These are phyloP conservation scores for Rotaria sp. DNA, from an alignment of 2,888 invertebrate genomes.

Conservation along the genomic window DNA sequence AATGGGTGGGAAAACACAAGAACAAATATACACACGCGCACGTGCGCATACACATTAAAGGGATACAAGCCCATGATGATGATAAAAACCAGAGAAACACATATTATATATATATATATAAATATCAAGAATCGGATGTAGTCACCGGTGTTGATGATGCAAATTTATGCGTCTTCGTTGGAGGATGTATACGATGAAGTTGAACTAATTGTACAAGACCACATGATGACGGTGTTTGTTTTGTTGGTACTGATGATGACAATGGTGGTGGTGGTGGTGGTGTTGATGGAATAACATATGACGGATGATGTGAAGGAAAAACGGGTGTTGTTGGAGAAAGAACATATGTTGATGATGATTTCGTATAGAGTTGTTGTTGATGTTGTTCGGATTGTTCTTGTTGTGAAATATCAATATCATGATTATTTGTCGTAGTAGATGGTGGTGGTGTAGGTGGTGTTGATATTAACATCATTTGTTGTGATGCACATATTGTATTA, in stretches of 20 bases:
- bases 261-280: neutral
- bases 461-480: neutral
- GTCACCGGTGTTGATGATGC: constrained; percentile 22
- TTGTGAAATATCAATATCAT: neutral
- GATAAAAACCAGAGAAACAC: constrained; percentile 9
- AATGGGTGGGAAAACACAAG: neutral
- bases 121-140: constrained; percentile 19
- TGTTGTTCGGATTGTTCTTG: neutral
- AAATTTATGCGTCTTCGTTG: constrained; percentile 3
- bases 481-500: neutral
- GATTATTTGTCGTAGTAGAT: neutral
- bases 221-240: constrained; percentile 8
- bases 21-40: constrained; percentile 15
- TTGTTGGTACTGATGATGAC: neutral
- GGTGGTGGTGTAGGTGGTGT: constrained; percentile 13
- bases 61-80: constrained; percentile 4
- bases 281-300: neutral
- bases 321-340: neutral
- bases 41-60: constrained; percentile 12
- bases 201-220: constrained; percentile 8
- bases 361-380: neutral
- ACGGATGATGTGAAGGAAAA: neutral
- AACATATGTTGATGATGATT: neutral
- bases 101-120: neutral
- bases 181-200: constrained; percentile 2